Evolutionary conservation across 2,888 invertebrate species (phyloP).

Genomic region (Yponomeuta cagnagella): DNA sequence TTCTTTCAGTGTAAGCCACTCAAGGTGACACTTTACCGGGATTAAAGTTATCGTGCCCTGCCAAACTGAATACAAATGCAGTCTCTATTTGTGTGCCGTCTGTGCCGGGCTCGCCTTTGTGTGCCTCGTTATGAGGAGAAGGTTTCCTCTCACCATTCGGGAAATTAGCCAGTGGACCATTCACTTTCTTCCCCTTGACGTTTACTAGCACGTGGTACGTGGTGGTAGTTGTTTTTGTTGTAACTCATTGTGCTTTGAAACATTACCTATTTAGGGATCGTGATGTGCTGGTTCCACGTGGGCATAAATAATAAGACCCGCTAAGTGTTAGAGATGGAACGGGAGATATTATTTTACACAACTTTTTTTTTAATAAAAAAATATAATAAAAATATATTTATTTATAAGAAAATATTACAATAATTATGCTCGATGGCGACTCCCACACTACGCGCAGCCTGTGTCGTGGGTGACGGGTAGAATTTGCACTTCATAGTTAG

Average conservation of each 20-base stretch:
- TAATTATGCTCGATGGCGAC: too few species aligned
- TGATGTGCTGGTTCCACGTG: too few species aligned
- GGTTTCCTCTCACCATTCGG: slow-evolving; percentile 1
- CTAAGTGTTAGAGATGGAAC: too few species aligned
- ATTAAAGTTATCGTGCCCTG: slow-evolving; percentile 72
- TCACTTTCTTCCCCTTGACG: background rate
- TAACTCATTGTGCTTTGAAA: background rate
- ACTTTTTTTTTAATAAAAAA: too few species aligned
- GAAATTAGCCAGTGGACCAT: slow-evolving; percentile 1
- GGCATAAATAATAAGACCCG: too few species aligned
- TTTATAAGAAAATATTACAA: too few species aligned
- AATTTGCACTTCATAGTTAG: too few species aligned
- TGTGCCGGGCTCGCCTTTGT: slow-evolving; percentile 18
- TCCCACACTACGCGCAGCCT: too few species aligned
- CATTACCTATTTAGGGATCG: too few species aligned
- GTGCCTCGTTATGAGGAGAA: slow-evolving; percentile 18
- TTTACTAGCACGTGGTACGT: background rate
- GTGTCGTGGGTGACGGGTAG: too few species aligned
- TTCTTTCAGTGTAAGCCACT: slow-evolving; percentile 68
- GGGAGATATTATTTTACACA: too few species aligned
- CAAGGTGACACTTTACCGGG: slow-evolving; percentile 73
- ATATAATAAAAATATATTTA: too few species aligned
- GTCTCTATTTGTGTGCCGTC: slow-evolving; percentile 22
- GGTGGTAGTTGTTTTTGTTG: background rate
- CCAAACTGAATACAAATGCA: slow-evolving; percentile 73